phyloP scores from a whole-genome alignment of 2,888 invertebrate species.

The Eurytoma adleriae region DNA sequence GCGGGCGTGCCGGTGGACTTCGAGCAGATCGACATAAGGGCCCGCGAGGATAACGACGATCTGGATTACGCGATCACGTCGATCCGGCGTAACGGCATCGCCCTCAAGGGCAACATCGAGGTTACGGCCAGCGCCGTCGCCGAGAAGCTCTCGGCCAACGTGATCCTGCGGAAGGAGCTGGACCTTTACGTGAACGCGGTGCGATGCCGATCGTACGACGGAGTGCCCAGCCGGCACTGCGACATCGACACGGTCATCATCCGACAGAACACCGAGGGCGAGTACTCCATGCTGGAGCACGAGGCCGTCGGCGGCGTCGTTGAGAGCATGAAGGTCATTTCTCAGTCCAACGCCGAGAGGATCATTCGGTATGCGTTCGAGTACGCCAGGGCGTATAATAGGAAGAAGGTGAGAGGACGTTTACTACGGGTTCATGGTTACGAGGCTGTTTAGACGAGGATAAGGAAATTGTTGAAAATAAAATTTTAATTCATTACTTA shows the following conservation, averaged over 20 bases:
- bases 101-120: slow-evolving; percentile 97
- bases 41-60: slow-evolving; percentile 89
- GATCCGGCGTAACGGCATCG: slow-evolving; percentile 96
- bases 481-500: no score
- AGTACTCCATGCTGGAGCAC: slow-evolving; percentile 98
- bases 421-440: no score
- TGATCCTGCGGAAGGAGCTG: slow-evolving; percentile 92
- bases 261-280: slow-evolving; percentile 98
- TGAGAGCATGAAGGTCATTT: slow-evolving; percentile 96
- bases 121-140: slow-evolving; percentile 88
- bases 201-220: slow-evolving; percentile 92
- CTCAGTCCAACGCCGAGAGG: slow-evolving; percentile 89
- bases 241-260: slow-evolving; percentile 92
- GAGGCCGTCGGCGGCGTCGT: slow-evolving; percentile 94
- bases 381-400: slow-evolving; percentile 87
- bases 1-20: slow-evolving; percentile 97
- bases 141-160: slow-evolving; percentile 91
- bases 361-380: slow-evolving; percentile 97
- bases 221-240: slow-evolving; percentile 87
- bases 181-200: slow-evolving; percentile 96
- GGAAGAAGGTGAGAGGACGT: slow-evolving; percentile 84
- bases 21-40: slow-evolving; percentile 92
- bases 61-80: slow-evolving; percentile 95
- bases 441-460: no score
- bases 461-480: no score